Evolutionary conservation across 2,113 vertebrate genomes (phyloP).

Genomic region (Spilogale gracilis): DNA sequence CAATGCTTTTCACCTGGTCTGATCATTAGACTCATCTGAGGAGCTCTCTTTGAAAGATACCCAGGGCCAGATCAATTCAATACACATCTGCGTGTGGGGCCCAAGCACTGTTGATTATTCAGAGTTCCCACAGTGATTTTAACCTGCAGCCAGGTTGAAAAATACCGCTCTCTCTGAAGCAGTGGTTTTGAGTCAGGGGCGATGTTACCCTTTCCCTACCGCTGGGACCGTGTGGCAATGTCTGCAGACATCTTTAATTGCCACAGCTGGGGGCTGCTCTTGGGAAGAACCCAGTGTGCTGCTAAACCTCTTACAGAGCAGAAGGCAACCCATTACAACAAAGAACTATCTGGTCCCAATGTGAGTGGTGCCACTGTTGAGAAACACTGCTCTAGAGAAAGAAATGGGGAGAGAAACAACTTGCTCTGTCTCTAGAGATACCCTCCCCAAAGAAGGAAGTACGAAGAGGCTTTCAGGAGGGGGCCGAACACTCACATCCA

Average conservation of each 20-base stretch:
- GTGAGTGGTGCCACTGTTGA: background rate
- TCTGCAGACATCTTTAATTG: background rate
- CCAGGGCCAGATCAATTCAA: background rate
- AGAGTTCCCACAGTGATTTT: background rate
- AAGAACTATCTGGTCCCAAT: background rate
- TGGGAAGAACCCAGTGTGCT: background rate
- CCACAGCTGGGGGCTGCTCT: background rate
- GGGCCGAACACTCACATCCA: background rate
- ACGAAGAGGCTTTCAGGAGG: background rate
- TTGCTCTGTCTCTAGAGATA: background rate
- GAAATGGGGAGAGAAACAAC: background rate
- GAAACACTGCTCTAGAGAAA: background rate
- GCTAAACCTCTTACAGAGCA: background rate
- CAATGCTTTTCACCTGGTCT: background rate
- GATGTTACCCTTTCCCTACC: background rate
- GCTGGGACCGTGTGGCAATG: background rate
- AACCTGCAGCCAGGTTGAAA: slow-evolving; percentile 11
- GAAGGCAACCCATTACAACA: background rate
- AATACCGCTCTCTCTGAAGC: background rate
- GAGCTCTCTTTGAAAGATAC: background rate
- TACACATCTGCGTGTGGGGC: background rate
- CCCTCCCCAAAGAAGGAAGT: background rate
- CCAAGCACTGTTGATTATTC: background rate
- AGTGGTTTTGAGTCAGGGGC: background rate
- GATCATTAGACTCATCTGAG: background rate